A percentile compares a stretch with the other conserved stretches of the same genome.
These are phyloP conservation scores for Propithecus coquereli DNA, from an alignment of 2,113 vertebrate species.

Conservation along the genomic window DNA sequence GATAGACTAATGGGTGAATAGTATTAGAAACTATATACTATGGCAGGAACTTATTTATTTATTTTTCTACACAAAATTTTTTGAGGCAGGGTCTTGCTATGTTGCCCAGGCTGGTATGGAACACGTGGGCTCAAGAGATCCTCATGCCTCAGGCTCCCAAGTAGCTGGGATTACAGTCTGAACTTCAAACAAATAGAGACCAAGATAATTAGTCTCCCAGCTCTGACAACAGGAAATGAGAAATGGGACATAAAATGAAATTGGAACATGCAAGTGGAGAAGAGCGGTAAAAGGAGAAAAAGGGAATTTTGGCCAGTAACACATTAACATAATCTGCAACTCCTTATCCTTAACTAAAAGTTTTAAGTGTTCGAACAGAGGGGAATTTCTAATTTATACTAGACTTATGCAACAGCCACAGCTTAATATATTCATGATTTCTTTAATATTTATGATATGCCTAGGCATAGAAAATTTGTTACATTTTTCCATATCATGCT, in stretches of 20 bases:
- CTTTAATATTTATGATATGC: background rate
- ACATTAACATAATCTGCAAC: background rate
- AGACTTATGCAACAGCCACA: background rate
- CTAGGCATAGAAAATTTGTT: background rate
- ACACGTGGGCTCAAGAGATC: background rate
- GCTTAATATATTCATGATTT: background rate
- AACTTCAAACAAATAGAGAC: background rate
- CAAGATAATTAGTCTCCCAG: background rate
- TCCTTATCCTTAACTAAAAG: rapidly evolving
- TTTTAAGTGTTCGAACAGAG: background rate
- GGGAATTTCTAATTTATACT: background rate
- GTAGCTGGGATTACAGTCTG: background rate
- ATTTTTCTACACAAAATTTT: background rate
- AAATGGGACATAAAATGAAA: background rate
- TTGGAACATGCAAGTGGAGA: background rate
- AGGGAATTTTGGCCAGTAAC: background rate
- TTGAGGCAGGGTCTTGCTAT: background rate
- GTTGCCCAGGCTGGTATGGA: background rate
- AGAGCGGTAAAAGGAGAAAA: background rate
- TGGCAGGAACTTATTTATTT: background rate
- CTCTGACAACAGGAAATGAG: background rate
- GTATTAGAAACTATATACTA: background rate
- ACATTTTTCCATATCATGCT: background rate
- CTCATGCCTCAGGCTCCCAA: background rate
- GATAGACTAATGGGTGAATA: background rate